Percentiles rank a stretch among this genome's conserved stretches.
Evolutionary conservation across 1,140 invertebrate species (phyloP).

Genomic region (Trinorchestia longiramus): DNA sequence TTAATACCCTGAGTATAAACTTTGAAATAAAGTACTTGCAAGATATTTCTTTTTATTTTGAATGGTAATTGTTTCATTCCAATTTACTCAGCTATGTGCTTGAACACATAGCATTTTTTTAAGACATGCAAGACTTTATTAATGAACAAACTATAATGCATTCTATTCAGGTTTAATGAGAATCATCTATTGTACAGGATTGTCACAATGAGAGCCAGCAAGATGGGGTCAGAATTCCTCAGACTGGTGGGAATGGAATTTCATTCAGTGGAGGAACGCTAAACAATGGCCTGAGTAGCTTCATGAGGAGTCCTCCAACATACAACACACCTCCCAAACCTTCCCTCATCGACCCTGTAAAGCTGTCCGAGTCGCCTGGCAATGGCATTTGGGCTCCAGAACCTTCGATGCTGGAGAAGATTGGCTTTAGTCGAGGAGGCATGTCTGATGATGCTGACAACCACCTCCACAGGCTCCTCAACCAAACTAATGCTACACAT

Average conservation of each 20-base stretch:
- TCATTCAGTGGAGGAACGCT: not conserved
- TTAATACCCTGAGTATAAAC: too few species aligned
- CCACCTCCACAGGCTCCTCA: not conserved
- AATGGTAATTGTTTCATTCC: not conserved
- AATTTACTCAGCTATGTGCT: not conserved
- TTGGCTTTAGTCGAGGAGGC: not conserved
- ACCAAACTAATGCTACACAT: not conserved
- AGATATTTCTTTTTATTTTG: not conserved
- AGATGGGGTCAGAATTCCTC: conserved; percentile 20
- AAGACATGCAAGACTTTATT: not conserved
- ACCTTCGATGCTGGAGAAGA: conserved; percentile 16
- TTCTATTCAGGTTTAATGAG: not conserved
- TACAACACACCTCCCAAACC: conserved; percentile 44
- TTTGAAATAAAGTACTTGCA: too few species aligned
- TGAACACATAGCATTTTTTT: not conserved
- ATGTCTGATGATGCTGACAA: not conserved
- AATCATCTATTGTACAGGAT: not conserved
- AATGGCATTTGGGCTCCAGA: conserved; percentile 41
- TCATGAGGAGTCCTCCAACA: not conserved
- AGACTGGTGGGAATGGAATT: not conserved
- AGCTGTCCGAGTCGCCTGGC: conserved; percentile 34
- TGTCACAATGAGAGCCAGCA: not conserved
- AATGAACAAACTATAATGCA: not conserved
- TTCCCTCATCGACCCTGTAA: conserved; percentile 27
- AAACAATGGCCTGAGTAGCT: not conserved